These are phyloP conservation scores for Cosmia trapezina DNA, from an alignment of 2,888 invertebrate species.

Conservation along the genomic window DNA sequence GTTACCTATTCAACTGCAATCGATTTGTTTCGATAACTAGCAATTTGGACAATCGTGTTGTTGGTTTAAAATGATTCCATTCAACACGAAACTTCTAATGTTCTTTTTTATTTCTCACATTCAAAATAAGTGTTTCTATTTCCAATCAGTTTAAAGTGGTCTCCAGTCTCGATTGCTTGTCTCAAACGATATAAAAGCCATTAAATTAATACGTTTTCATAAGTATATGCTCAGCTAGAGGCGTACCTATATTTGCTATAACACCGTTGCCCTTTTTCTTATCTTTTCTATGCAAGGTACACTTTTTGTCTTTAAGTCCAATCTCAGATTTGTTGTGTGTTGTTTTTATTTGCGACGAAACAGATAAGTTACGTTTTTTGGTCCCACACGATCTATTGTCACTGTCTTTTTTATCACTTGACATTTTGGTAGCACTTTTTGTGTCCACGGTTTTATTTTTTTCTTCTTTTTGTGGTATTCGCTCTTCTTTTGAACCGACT, in stretches of 20 bases:
- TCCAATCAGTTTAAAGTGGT: conserved; percentile 32
- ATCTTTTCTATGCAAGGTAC: conserved; percentile 81
- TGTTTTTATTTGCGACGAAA: conserved; percentile 84
- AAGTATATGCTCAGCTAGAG: conserved; percentile 82
- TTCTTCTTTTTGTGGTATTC: conserved; percentile 57
- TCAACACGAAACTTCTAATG: conserved; percentile 27
- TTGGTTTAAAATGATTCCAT: conserved; percentile 14
- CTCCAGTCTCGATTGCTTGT: conserved; percentile 43
- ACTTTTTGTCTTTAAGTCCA: conserved; percentile 84
- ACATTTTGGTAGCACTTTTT: conserved; percentile 64
- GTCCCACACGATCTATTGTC: conserved; percentile 75
- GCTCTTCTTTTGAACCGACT: conserved; percentile 64
- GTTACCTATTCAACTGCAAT: conserved; percentile 4
- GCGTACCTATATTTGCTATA: conserved; percentile 79
- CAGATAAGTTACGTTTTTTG: conserved; percentile 83
- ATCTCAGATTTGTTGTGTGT: conserved; percentile 87
- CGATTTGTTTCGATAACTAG: conserved; percentile 21
- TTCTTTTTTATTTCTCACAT: conserved; percentile 15
- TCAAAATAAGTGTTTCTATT: conserved; percentile 26
- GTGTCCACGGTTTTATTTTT: conserved; percentile 60
- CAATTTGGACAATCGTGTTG: conserved; percentile 16
- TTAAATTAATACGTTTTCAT: conserved; percentile 83
- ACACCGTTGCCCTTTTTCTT: conserved; percentile 78
- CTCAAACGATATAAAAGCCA: conserved; percentile 39
- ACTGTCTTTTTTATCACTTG: conserved; percentile 70